Conservation (phyloP, 2,113 vertebrate genomes). For the Dicaeum eximium region DNA sequence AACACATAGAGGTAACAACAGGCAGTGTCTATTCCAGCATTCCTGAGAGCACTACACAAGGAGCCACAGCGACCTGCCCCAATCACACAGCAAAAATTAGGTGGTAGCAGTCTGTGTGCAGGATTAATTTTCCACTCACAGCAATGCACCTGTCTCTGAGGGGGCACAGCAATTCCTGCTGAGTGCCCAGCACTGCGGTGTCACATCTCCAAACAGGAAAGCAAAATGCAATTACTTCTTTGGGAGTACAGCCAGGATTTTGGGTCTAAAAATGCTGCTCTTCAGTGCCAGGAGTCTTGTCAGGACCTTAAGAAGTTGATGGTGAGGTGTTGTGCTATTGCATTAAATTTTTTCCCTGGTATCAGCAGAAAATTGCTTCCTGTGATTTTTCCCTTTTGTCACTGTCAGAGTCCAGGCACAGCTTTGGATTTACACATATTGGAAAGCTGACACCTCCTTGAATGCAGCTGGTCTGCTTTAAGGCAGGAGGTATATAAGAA, state of each 20-base stretch:
- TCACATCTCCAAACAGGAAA: background rate
- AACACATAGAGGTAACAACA: background rate
- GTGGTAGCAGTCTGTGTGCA: background rate
- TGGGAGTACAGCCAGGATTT: background rate
- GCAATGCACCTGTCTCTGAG: constrained; percentile 6
- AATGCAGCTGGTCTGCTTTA: background rate
- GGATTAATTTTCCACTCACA: background rate
- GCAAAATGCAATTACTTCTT: constrained; percentile 28
- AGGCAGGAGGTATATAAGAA: background rate
- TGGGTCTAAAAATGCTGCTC: background rate
- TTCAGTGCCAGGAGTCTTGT: background rate
- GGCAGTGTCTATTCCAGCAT: background rate
- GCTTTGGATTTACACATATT: background rate
- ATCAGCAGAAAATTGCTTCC: constrained; percentile 18
- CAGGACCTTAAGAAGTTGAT: background rate
- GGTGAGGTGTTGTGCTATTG: background rate
- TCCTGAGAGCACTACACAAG: background rate
- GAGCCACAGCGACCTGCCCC: background rate
- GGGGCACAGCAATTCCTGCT: background rate
- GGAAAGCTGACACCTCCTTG: background rate
- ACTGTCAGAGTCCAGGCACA: background rate
- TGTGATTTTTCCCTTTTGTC: constrained; percentile 14
- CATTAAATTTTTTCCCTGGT: background rate
- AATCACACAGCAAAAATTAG: background rate
- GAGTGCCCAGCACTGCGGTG: background rate